Evolutionary conservation across 2,888 invertebrate genomes (phyloP).

Genomic region (Byasa hedistus): DNA sequence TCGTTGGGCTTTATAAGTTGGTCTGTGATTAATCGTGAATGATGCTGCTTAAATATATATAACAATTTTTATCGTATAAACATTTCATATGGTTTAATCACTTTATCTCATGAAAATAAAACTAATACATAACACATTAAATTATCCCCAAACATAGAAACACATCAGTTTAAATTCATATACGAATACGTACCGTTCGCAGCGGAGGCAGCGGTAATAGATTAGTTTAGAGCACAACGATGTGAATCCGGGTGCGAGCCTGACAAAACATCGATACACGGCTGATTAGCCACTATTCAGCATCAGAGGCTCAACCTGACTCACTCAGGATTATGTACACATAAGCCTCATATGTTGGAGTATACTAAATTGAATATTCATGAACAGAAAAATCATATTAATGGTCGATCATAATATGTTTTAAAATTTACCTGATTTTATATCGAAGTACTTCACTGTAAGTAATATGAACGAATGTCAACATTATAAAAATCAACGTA

Average conservation of each 20-base stretch:
- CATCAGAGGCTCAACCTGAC: conserved; percentile 42
- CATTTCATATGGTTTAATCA: neutral
- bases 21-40: too few species aligned
- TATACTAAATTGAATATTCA: neutral
- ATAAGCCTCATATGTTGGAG: neutral
- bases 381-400: neutral
- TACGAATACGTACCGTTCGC: neutral
- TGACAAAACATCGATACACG: conserved; percentile 60
- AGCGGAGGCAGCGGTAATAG: neutral
- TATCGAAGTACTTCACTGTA: too few species aligned
- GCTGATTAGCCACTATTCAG: conserved; percentile 55
- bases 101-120: too few species aligned
- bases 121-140: neutral
- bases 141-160: neutral
- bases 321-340: conserved; percentile 41
- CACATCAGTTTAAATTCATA: neutral
- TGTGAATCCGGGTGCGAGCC: conserved; percentile 39
- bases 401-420: neutral
- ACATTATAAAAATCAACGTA: too few species aligned
- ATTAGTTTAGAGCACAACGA: conserved; percentile 6
- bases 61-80: too few species aligned
- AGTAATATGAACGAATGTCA: too few species aligned
- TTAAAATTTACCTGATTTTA: too few species aligned
- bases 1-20: too few species aligned
- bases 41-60: too few species aligned